These are phyloP conservation scores for Hormaphis cornu DNA, from an alignment of 1,140 invertebrate genomes.

Conservation along the genomic window DNA sequence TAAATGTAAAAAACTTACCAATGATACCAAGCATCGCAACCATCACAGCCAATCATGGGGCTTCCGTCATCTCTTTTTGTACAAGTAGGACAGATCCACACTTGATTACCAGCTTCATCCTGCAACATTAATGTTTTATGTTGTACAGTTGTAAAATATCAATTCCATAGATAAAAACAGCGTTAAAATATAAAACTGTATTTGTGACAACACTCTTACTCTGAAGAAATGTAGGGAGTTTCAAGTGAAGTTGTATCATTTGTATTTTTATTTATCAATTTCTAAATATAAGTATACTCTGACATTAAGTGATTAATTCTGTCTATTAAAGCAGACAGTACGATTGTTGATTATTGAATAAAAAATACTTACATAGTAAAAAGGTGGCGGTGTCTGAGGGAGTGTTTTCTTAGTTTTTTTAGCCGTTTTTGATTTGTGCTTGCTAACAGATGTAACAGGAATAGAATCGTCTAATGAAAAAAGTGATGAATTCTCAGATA, in stretches of 20 bases:
- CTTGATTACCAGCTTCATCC: constrained; percentile 77
- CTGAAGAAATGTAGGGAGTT: too few species aligned
- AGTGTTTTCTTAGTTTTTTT: not conserved
- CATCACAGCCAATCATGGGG: constrained; percentile 96
- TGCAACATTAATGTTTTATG: constrained; percentile 44
- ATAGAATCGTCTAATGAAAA: not conserved
- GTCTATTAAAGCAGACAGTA: too few species aligned
- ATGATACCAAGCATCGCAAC: constrained; percentile 97
- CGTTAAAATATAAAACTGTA: too few species aligned
- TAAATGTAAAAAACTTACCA: constrained; percentile 44
- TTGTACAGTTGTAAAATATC: too few species aligned
- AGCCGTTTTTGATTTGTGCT: not conserved
- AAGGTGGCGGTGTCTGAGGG: not conserved
- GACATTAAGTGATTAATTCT: too few species aligned
- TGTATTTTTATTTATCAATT: too few species aligned
- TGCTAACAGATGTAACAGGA: not conserved
- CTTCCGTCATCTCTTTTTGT: constrained; percentile 89
- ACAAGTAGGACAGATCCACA: constrained; percentile 96
- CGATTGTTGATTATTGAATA: too few species aligned
- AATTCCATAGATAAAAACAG: too few species aligned
- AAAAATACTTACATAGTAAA: constrained; percentile 15
- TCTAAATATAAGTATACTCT: too few species aligned
- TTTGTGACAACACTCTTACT: too few species aligned
- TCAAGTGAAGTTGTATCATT: too few species aligned
- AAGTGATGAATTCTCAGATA: not conserved